phyloP scores from a whole-genome alignment of 2,797 vertebrate genomes.

The Darevskia nairensis region DNA sequence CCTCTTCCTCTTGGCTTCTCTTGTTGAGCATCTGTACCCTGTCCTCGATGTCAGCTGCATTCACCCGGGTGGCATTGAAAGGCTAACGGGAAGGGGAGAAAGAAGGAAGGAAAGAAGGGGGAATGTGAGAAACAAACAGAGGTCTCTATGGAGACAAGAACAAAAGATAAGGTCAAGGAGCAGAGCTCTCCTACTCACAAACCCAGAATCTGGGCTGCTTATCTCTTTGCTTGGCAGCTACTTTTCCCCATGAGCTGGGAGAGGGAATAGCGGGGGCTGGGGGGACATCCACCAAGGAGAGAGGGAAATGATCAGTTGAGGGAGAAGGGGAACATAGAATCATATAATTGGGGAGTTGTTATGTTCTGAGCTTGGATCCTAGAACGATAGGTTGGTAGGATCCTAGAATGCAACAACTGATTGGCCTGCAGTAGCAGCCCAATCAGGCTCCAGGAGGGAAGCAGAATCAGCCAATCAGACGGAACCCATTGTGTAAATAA shows the following conservation, averaged over 20 bases:
- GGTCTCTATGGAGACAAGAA: background rate
- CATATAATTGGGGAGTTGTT: too few relatives aligned
- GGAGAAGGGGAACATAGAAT: background rate
- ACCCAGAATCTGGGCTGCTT: background rate
- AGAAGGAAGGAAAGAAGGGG: background rate
- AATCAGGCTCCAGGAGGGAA: too few relatives aligned
- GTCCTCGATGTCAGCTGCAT: constrained; percentile 92
- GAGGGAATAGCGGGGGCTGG: too few relatives aligned
- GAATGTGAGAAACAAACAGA: background rate
- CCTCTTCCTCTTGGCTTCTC: constrained; percentile 80
- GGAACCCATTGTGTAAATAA: too few relatives aligned
- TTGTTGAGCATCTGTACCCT: constrained; percentile 90
- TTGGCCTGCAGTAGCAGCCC: too few relatives aligned
- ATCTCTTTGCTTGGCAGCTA: background rate
- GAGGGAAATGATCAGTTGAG: background rate
- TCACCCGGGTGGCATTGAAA: constrained; percentile 92
- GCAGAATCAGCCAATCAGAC: too few relatives aligned
- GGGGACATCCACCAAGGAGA: too few relatives aligned
- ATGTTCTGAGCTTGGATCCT: too few relatives aligned
- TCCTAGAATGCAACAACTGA: too few relatives aligned
- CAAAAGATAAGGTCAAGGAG: background rate
- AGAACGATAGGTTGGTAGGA: too few relatives aligned
- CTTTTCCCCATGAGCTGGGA: background rate
- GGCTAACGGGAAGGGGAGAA: constrained; percentile 78
- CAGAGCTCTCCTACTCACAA: background rate